Conservation (phyloP, 1,140 invertebrate species). For the Drosophila repleta region DNA sequence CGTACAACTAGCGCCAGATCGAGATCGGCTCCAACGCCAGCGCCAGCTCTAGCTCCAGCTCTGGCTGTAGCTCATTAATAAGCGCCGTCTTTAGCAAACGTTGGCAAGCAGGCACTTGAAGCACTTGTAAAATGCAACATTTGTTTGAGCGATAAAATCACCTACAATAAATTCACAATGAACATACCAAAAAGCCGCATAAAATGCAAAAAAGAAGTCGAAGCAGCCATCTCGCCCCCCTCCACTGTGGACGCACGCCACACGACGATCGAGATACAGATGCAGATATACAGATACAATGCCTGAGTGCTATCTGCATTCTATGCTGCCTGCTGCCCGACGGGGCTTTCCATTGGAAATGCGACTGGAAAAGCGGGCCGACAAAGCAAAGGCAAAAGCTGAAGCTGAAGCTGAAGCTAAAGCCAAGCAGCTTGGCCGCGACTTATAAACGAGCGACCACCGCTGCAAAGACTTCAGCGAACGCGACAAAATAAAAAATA, state of each 20-base stretch:
- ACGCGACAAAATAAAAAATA: constrained; percentile 82
- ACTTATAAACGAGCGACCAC: constrained; percentile 61
- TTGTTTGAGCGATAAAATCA: constrained; percentile 83
- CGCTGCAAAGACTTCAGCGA: constrained; percentile 70
- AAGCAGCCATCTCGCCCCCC: not conserved
- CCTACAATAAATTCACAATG: constrained; percentile 82
- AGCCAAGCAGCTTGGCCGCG: constrained; percentile 19
- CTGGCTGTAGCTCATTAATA: constrained; percentile 68
- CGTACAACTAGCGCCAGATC: constrained; percentile 15
- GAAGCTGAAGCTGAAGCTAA: constrained; percentile 14
- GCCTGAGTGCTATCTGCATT: constrained; percentile 58
- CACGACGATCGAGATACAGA: constrained; percentile 70
- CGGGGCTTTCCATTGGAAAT: constrained; percentile 48
- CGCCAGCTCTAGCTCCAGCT: constrained; percentile 19
- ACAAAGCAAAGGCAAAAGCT: constrained; percentile 33
- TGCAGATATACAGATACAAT: constrained; percentile 49
- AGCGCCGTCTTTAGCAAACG: constrained; percentile 76
- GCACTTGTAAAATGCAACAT: constrained; percentile 83
- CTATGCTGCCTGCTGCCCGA: constrained; percentile 56
- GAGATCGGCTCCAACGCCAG: constrained; percentile 6
- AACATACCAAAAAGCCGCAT: constrained; percentile 80
- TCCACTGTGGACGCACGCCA: constrained; percentile 32
- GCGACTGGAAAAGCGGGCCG: constrained; percentile 29
- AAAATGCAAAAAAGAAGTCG: constrained; percentile 66
- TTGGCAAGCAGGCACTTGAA: constrained; percentile 67